phyloP scores from a whole-genome alignment of 92 coral and sea anemone genomes.

The Anthopleura xanthogrammica region DNA sequence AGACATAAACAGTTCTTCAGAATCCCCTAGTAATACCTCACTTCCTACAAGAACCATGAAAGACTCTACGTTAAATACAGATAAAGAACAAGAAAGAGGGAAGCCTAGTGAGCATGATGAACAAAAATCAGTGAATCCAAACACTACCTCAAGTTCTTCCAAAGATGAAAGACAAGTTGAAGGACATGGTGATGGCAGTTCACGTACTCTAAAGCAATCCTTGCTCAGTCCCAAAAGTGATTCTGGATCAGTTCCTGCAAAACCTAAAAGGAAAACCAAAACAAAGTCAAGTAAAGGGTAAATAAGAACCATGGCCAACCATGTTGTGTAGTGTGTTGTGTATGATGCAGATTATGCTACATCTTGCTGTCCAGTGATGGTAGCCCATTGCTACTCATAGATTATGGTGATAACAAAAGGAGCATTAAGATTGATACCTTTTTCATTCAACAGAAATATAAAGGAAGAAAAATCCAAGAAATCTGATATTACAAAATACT shows the following conservation, averaged over 20 bases:
- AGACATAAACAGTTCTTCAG: neutral
- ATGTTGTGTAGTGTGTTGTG: neutral
- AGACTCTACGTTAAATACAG: neutral
- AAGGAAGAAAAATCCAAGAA: conserved; percentile 54
- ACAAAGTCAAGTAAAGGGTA: conserved; percentile 31
- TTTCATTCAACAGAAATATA: conserved; percentile 34
- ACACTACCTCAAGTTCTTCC: neutral
- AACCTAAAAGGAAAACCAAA: conserved; percentile 21
- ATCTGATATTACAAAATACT: conserved; percentile 67
- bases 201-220: neutral
- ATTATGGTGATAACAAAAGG: too few relatives aligned
- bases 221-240: conserved; percentile 24
- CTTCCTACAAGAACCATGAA: neutral
- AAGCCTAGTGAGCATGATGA: neutral
- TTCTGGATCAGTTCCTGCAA: conserved; percentile 6
- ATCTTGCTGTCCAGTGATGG: too few relatives aligned
- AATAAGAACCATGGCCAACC: neutral
- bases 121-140: neutral
- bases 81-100: neutral
- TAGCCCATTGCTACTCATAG: too few relatives aligned
- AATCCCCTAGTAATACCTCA: neutral
- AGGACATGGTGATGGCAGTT: neutral
- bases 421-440: neutral
- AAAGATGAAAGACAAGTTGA: neutral
- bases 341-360: neutral